phyloP scores from a whole-genome alignment of 1,140 invertebrate species.

The Brachionus plicatilis region DNA sequence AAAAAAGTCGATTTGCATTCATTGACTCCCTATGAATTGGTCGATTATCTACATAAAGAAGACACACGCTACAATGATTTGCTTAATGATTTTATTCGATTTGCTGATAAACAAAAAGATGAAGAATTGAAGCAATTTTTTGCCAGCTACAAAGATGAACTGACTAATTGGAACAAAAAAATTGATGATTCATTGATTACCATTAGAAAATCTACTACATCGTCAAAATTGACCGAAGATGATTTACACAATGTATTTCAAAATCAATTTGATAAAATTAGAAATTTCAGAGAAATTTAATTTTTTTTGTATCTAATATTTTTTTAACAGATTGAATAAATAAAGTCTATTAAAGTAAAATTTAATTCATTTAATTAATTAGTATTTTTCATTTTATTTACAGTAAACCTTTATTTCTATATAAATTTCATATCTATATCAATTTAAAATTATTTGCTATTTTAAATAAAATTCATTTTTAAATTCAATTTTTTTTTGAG shows the following conservation, averaged over 20 bases:
- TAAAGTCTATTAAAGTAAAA: too few relatives aligned
- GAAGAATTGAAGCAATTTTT: not conserved
- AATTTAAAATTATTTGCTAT: too few relatives aligned
- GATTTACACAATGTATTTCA: not conserved
- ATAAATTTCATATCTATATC: too few relatives aligned
- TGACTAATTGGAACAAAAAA: not conserved
- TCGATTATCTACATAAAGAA: constrained; percentile 1
- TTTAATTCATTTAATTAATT: too few relatives aligned
- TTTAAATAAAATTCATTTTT: too few relatives aligned
- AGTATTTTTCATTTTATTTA: too few relatives aligned
- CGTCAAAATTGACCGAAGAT: not conserved
- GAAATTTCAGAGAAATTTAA: constrained; percentile 15
- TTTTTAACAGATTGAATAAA: not conserved
- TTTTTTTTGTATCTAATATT: not conserved
- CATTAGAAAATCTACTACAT: not conserved
- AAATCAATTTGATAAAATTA: not conserved
- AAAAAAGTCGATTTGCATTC: not conserved
- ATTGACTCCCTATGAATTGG: not conserved
- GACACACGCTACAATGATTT: not conserved
- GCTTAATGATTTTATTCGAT: not conserved
- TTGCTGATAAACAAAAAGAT: not conserved
- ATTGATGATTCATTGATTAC: not conserved
- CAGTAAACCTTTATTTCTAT: too few relatives aligned
- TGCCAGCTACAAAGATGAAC: not conserved
- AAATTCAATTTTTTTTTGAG: too few relatives aligned